phyloP scores from a whole-genome alignment of 2,888 invertebrate species.

The Glyphotaelius pellucidus region DNA sequence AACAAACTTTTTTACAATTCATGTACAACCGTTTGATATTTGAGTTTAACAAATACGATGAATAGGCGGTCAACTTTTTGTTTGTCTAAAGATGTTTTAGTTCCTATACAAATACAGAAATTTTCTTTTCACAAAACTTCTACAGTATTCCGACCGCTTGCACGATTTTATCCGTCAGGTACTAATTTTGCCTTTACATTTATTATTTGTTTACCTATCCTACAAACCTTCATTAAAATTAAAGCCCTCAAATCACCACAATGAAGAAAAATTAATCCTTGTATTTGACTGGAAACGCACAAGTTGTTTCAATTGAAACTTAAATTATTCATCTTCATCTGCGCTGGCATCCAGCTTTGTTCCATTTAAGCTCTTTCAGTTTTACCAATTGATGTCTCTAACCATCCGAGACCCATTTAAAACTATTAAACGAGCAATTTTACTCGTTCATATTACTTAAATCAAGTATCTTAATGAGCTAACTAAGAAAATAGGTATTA shows the following conservation, averaged over 20 bases:
- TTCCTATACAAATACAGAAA: no score
- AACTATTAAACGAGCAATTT: not conserved
- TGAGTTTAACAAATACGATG: no score
- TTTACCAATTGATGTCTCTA: not conserved
- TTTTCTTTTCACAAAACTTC: no score
- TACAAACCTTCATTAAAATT: not conserved
- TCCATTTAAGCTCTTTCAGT: not conserved
- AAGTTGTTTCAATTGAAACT: not conserved
- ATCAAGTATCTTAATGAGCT: not conserved
- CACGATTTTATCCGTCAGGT: no score
- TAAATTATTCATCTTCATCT: not conserved
- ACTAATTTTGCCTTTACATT: no score
- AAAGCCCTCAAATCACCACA: not conserved
- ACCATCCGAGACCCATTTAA: not conserved
- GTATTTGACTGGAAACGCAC: not conserved
- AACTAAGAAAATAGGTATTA: not conserved
- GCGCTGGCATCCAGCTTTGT: not conserved
- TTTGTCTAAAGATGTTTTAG: no score
- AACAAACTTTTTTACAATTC: no score
- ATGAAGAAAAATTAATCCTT: not conserved
- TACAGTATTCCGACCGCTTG: no score
- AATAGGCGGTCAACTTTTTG: no score
- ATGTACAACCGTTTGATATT: no score
- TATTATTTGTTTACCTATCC: no score
- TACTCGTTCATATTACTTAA: not conserved